Base-by-base conservation (phyloP, 2,888 invertebrate genomes). In the Oscheius sp. region DNA sequence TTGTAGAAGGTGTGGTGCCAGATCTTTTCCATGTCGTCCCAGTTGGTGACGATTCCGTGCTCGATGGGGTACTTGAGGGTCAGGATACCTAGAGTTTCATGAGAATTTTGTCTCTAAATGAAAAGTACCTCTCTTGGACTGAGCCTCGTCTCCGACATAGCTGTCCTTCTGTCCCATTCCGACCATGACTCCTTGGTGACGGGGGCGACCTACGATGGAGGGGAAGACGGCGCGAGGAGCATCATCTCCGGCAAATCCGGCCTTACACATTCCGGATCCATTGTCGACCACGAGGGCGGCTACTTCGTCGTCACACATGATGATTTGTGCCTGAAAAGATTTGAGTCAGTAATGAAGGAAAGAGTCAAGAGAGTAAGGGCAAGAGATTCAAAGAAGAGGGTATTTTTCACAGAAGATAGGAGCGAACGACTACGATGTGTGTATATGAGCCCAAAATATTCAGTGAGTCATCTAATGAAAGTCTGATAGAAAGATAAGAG, bases 1-100 rank as follows among this genome's bases (percentile, higher is more conserved):
- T 96, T 96, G 94, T 96, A 96, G 93, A 96, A 96, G 89, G 96
- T 96, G 92, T 96, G 96, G 91, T 96, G 96, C 96, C 96, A 96
- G 92, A 96, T 96, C 92, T 96, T 96, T 92, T 96, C 96, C 96
- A 96, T 96, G 89, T 96, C 96, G 89, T 96, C 96, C 96, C 96
- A 96, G 93, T 96, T 96, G 91, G 96, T 96, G 90, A 96, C 95
- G 91, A 96, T 96, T 89, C 96, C 96, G 92, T 96, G 96, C 91
- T 96, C 96, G 91, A 96, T 96, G 89, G 96, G 96, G 92, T 96
- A 96, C 91, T 96, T 96, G 90, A 96, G 92, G 84, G 95, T 96
- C 87, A 96, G 93, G 92, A 96, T 96, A 92, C 96, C 83, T 83
- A 42, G 37, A 29, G n/a, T 11, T 35, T 29, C n/a, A 1, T 13